Evolutionary conservation across 2,888 invertebrate species (phyloP).

Genomic region (Thymelicus sylvestris): DNA sequence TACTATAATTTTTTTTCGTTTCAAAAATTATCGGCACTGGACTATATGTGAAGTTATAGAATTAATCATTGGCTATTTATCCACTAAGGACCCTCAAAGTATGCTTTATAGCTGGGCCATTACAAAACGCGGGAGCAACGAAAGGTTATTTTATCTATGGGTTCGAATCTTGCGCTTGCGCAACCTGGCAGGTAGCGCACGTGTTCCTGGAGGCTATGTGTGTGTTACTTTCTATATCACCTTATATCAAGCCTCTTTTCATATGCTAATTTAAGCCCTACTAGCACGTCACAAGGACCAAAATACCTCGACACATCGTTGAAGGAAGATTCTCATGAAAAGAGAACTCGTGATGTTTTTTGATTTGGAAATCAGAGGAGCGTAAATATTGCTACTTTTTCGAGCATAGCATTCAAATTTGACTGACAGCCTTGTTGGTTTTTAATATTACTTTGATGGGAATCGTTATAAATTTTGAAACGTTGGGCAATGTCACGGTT

Average conservation of each 20-base stretch:
- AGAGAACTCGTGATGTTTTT: slow-evolving; percentile 16
- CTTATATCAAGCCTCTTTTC: background rate
- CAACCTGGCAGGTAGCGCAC: slow-evolving; percentile 53
- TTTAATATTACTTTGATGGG: slow-evolving; percentile 16
- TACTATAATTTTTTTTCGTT: no score
- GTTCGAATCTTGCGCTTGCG: slow-evolving; percentile 45
- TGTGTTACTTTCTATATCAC: slow-evolving; percentile 44
- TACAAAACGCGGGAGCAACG: slow-evolving; percentile 34
- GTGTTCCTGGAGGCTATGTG: slow-evolving; percentile 46
- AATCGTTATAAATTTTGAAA: background rate
- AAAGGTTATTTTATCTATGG: slow-evolving; percentile 40
- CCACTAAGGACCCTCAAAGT: slow-evolving; percentile 13
- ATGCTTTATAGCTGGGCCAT: slow-evolving; percentile 15
- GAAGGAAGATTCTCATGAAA: slow-evolving; percentile 10
- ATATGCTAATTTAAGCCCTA: slow-evolving; percentile 2
- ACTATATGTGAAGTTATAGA: no score
- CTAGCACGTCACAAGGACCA: background rate
- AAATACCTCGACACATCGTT: background rate
- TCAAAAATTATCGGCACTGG: no score
- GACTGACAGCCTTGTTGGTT: slow-evolving; percentile 29
- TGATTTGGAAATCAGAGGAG: slow-evolving; percentile 29
- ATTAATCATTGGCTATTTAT: background rate
- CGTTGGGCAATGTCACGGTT: background rate
- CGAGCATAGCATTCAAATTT: slow-evolving; percentile 23
- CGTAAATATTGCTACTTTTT: slow-evolving; percentile 36